A percentile compares a stretch with the other conserved stretches of the same genome.
Conservation (phyloP, 2,797 vertebrate species). For the Scyliorhinus canicula region DNA sequence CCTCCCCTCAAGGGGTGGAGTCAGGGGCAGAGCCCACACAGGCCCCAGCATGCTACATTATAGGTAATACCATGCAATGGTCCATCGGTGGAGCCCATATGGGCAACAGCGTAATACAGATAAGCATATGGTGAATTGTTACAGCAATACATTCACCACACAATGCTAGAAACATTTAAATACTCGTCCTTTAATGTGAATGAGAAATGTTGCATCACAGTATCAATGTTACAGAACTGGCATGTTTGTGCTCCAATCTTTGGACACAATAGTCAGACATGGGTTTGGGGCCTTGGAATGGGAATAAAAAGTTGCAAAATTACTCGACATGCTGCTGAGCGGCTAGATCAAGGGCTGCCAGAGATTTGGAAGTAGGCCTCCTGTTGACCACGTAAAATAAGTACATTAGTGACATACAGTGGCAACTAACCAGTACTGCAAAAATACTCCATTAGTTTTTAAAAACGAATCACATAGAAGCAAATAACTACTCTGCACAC, state of each 20-base stretch:
- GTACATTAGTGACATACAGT: constrained; percentile 30
- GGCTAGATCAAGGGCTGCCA: background rate
- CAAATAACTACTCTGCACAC: background rate
- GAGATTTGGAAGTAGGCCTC: background rate
- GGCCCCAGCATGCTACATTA: too few relatives aligned
- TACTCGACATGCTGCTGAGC: background rate
- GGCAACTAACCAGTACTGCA: constrained; percentile 30
- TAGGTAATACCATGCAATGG: too few relatives aligned
- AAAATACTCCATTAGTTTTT: background rate
- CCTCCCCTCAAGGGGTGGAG: too few relatives aligned
- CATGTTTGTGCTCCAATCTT: background rate
- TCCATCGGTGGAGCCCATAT: too few relatives aligned
- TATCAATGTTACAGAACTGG: background rate
- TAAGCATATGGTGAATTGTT: too few relatives aligned
- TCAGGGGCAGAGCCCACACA: too few relatives aligned
- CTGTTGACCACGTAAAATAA: background rate
- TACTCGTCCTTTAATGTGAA: background rate
- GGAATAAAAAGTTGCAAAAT: background rate
- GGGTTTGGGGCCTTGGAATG: background rate
- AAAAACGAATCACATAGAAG: background rate
- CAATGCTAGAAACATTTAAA: background rate
- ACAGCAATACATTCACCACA: too few relatives aligned
- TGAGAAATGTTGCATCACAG: background rate
- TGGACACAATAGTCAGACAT: background rate
- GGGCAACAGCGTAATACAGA: too few relatives aligned